These are phyloP conservation scores for Maniola hyperantus DNA, from an alignment of 2,888 invertebrate genomes.

Conservation along the genomic window DNA sequence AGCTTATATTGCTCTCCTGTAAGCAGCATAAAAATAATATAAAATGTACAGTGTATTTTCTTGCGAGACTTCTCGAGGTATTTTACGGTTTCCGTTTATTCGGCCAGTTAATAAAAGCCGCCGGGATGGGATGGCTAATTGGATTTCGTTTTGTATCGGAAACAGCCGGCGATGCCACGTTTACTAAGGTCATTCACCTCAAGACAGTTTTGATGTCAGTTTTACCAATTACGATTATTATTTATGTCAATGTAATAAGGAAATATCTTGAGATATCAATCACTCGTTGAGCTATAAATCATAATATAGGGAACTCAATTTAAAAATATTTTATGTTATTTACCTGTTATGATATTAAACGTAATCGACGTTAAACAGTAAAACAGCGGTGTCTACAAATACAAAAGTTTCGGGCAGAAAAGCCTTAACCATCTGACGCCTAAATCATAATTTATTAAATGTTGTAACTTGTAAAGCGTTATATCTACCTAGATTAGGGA, in stretches of 20 bases:
- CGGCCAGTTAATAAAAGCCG: slow-evolving; percentile 66
- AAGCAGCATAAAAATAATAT: background rate
- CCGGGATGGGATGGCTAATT: slow-evolving; percentile 71
- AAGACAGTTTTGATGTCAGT: slow-evolving; percentile 38
- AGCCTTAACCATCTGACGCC: too few relatives aligned
- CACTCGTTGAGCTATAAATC: too few relatives aligned
- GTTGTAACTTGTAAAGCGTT: background rate
- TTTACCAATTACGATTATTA: background rate
- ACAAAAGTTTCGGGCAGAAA: too few relatives aligned
- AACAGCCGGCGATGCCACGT: slow-evolving; percentile 56
- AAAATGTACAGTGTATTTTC: background rate
- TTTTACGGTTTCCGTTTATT: slow-evolving; percentile 60
- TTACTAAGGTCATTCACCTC: slow-evolving; percentile 62
- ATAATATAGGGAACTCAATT: too few relatives aligned
- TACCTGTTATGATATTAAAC: too few relatives aligned
- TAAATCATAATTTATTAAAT: too few relatives aligned
- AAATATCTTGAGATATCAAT: background rate
- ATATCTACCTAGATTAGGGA: background rate
- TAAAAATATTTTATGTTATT: too few relatives aligned
- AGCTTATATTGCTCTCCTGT: background rate
- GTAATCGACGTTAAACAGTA: too few relatives aligned
- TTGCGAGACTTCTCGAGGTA: slow-evolving; percentile 40
- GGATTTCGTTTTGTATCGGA: slow-evolving; percentile 74
- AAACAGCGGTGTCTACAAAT: too few relatives aligned
- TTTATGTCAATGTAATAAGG: background rate